These are phyloP conservation scores for Epinephelus awoara DNA, from an alignment of 2,797 vertebrate genomes.

Conservation along the genomic window DNA sequence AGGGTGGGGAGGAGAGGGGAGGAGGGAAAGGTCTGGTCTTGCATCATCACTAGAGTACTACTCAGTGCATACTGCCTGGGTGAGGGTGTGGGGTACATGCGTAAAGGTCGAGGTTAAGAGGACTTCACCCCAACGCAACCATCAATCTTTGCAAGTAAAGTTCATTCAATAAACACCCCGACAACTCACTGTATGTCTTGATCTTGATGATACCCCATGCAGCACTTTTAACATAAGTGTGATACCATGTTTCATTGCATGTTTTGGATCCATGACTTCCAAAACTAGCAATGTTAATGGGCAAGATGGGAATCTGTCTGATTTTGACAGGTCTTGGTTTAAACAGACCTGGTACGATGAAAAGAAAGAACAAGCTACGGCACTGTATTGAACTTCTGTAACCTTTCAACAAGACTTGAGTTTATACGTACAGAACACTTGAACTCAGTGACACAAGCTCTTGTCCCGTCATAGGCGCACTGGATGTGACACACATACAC, in stretches of 20 bases:
- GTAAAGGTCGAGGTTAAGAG: conserved; percentile 24
- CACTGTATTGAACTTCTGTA: neutral
- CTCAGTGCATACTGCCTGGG: conserved; percentile 21
- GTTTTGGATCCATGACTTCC: conserved; percentile 45
- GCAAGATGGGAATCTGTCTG: conserved; percentile 59
- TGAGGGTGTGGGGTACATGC: conserved; percentile 15
- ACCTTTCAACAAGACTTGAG: neutral
- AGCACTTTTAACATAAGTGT: neutral
- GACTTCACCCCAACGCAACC: neutral
- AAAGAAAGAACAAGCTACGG: conserved; percentile 29
- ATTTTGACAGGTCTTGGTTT: conserved; percentile 51
- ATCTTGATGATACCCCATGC: too few relatives aligned
- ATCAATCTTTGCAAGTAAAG: neutral
- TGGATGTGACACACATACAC: conserved; percentile 16
- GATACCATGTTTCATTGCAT: neutral
- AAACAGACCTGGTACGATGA: conserved; percentile 49
- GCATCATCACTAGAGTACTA: conserved; percentile 72
- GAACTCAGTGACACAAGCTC: conserved; percentile 46
- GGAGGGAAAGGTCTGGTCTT: conserved; percentile 59
- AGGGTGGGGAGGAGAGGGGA: conserved; percentile 41
- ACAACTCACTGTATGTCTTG: too few relatives aligned
- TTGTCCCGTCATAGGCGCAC: conserved; percentile 16
- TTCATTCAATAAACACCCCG: neutral
- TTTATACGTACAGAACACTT: conserved; percentile 21
- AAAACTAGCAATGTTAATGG: conserved; percentile 71